Evolutionary conservation across 2,113 vertebrate genomes (phyloP), one percentile per base, ranked within the genome.

Genomic region (Cichladusa arquata): DNA sequence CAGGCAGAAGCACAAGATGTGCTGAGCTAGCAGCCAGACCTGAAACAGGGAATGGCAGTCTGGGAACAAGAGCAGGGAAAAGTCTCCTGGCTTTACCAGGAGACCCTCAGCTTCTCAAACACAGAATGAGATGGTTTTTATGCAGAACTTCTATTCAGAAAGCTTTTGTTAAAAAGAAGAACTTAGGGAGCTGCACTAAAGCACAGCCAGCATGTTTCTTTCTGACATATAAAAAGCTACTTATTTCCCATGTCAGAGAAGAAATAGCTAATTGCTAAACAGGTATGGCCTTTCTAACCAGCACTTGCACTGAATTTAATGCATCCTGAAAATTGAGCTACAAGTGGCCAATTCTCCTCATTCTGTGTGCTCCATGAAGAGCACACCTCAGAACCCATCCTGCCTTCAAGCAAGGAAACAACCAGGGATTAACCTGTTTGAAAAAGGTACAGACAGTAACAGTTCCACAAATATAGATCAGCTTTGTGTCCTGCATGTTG

Each of bases 1-100:
- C 33, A 82, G 20, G 18, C 14, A 29, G 53, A 69, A 81, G 18
- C 6, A 7, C 0, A 0, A 62, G 42, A 4, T 0, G 26, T 58
- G 51, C 23, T 88, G 48, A 67, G 28, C 40, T n/a, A 54, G 38
- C 64, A 91, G 22, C 28, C n/a, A 54, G 42, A 53, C 22, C 19
- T 2, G 8, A 50, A 19, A 14, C 14, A 44, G 14, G 28, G 71
- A 88, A 80, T 3, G 12, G 17, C 44, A 74, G 33, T 9, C 16
- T 36, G 22, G 51, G n/a, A 67, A 14, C 65, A 20, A n/a, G 12
- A 66, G 5, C 28, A 69, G 33, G 15, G 47, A 69, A 53, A 77
- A 19, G 3, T 38, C 23, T 69, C 28, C 38, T 53, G 47, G 19
- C 19, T 69, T 69, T 45, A 61, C 14, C 10, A 36, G 33, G 45